Conservation (phyloP, 2,888 invertebrate species). For the Parnassius orleans region DNA sequence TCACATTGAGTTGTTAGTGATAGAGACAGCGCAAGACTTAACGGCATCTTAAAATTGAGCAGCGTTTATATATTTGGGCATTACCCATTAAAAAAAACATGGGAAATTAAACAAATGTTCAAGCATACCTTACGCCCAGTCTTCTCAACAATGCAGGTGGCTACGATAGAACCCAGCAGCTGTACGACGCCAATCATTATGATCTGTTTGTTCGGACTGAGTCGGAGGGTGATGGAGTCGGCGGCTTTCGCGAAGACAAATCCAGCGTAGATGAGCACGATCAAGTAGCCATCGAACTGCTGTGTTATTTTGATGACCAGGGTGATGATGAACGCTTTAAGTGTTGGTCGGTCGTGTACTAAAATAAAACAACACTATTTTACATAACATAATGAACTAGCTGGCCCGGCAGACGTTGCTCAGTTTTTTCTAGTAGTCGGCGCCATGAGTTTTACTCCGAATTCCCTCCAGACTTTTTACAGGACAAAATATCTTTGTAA, state of each 20-base stretch:
- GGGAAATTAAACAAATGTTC: background rate
- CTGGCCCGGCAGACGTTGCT: too few relatives aligned
- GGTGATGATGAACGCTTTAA: conserved; percentile 71
- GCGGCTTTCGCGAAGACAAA: conserved; percentile 66
- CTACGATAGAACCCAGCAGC: conserved; percentile 60
- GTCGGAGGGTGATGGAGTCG: conserved; percentile 52
- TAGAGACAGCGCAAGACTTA: too few relatives aligned
- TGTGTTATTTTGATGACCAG: conserved; percentile 69
- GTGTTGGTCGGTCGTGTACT: conserved; percentile 65
- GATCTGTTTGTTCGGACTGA: conserved; percentile 71
- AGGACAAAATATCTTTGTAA: too few relatives aligned
- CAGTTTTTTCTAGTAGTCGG: too few relatives aligned
- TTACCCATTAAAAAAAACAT: too few relatives aligned
- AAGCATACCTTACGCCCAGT: conserved; percentile 65
- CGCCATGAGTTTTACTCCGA: too few relatives aligned
- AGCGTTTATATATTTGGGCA: too few relatives aligned
- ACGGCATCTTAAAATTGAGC: too few relatives aligned
- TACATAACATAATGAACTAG: too few relatives aligned
- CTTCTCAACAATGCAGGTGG: conserved; percentile 68
- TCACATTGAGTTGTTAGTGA: too few relatives aligned
- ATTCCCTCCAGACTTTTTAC: too few relatives aligned
- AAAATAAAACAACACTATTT: conserved; percentile 33
- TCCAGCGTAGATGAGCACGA: conserved; percentile 70
- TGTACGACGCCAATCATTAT: conserved; percentile 70
- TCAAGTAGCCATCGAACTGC: conserved; percentile 73